Percentiles rank a stretch among this genome's conserved stretches.
Evolutionary conservation across 2,888 invertebrate genomes (phyloP).

Genomic region (Acrobasis repandana): DNA sequence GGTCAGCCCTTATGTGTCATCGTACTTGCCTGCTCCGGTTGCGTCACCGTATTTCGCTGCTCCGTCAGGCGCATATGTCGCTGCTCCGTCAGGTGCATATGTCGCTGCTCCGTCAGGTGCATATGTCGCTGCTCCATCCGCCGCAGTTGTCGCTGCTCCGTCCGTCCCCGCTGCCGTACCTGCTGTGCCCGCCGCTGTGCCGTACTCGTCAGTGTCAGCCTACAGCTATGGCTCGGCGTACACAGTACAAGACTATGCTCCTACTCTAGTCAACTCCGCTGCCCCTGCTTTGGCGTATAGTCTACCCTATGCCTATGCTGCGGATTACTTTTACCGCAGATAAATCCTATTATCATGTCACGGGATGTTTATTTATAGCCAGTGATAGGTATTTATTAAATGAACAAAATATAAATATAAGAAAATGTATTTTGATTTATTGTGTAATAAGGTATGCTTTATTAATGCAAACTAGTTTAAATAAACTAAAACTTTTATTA

Average conservation of each 20-base stretch:
- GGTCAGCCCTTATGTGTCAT: conserved; percentile 35
- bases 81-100: conserved; percentile 25
- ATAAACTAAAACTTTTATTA: no score
- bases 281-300: conserved; percentile 39
- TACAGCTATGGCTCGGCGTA: conserved; percentile 53
- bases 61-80: conserved; percentile 31
- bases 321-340: conserved; percentile 46
- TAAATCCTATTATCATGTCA: conserved; percentile 24
- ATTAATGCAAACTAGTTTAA: no score
- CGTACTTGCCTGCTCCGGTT: conserved; percentile 38
- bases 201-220: conserved; percentile 44
- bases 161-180: conserved; percentile 25
- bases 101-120: conserved; percentile 29
- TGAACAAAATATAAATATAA: conserved; percentile 15
- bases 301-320: conserved; percentile 45
- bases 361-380: background rate
- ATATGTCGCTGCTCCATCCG: conserved; percentile 30
- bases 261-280: conserved; percentile 40
- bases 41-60: conserved; percentile 34
- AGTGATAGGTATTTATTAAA: conserved; percentile 20
- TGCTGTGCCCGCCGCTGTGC: conserved; percentile 35
- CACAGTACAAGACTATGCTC: conserved; percentile 44
- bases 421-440: background rate
- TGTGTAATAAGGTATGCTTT: background rate
- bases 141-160: conserved; percentile 18